phyloP scores from a whole-genome alignment of 2,113 vertebrate species.

The Pseudorasbora parva region DNA sequence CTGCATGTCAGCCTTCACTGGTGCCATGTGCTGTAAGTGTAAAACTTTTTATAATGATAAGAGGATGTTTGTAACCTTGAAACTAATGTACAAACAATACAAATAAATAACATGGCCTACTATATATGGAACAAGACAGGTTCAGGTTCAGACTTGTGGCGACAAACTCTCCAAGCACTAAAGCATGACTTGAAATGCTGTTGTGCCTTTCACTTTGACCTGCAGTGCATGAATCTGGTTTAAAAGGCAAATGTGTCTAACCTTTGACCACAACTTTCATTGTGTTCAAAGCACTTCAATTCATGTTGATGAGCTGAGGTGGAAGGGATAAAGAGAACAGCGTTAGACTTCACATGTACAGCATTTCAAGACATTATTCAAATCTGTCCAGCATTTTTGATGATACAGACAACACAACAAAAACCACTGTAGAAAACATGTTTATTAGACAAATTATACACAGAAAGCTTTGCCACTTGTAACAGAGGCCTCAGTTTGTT shows the following conservation, averaged over 20 bases:
- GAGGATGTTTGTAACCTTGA: no score
- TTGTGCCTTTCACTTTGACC: conserved; percentile 55
- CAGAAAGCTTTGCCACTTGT: conserved; percentile 99
- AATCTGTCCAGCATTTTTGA: neutral
- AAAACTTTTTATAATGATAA: neutral
- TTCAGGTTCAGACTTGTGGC: conserved; percentile 42
- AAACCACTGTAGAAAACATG: conserved; percentile 97
- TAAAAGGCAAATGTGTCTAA: conserved; percentile 35
- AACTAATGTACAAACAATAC: neutral
- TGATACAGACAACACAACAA: conserved; percentile 66
- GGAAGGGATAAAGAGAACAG: neutral
- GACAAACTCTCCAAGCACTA: conserved; percentile 46
- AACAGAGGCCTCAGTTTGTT: conserved; percentile 99
- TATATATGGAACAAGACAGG: neutral
- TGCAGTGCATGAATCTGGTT: conserved; percentile 55
- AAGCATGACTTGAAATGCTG: conserved; percentile 46
- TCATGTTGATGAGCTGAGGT: neutral
- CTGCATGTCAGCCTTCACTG: neutral
- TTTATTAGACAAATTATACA: conserved; percentile 99
- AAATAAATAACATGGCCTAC: conserved; percentile 18
- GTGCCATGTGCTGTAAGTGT: neutral
- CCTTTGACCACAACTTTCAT: conserved; percentile 42
- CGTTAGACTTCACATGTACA: neutral
- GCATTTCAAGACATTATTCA: neutral
- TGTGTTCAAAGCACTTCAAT: conserved; percentile 29